These are phyloP conservation scores for Meteorus colon DNA, from an alignment of 2,888 invertebrate genomes.

Conservation along the genomic window DNA sequence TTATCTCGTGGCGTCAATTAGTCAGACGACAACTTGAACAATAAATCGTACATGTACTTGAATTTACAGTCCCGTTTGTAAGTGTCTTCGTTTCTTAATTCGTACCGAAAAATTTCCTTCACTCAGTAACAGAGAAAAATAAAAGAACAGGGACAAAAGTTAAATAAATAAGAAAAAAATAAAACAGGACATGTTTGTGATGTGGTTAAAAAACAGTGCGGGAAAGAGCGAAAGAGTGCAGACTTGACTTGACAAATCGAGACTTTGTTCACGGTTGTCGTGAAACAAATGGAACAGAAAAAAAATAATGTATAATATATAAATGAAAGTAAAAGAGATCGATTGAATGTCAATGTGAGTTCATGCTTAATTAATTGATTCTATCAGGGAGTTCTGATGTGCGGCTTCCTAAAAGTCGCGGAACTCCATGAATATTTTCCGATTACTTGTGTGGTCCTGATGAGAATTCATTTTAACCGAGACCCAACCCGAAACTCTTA, in stretches of 20 bases:
- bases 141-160: background rate
- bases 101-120: constrained; percentile 2
- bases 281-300: background rate
- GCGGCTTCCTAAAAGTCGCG: constrained; percentile 26
- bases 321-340: constrained; percentile 20
- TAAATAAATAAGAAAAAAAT: constrained; percentile 20
- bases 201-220: background rate
- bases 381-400: constrained; percentile 24
- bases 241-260: constrained; percentile 41
- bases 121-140: background rate
- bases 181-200: background rate
- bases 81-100: background rate
- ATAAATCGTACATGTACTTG: constrained; percentile 57
- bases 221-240: background rate
- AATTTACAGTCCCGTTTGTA: constrained; percentile 47
- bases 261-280: constrained; percentile 21
- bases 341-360: constrained; percentile 44
- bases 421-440: constrained; percentile 28
- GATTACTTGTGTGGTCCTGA: constrained; percentile 30
- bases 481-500: background rate
- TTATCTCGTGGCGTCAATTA: constrained; percentile 63
- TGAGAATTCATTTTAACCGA: background rate
- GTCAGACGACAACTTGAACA: constrained; percentile 59
- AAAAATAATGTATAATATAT: background rate
- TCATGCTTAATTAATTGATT: constrained; percentile 45